These are phyloP conservation scores for Dynastes grantii DNA, from an alignment of 2,888 invertebrate species.

Conservation along the genomic window DNA sequence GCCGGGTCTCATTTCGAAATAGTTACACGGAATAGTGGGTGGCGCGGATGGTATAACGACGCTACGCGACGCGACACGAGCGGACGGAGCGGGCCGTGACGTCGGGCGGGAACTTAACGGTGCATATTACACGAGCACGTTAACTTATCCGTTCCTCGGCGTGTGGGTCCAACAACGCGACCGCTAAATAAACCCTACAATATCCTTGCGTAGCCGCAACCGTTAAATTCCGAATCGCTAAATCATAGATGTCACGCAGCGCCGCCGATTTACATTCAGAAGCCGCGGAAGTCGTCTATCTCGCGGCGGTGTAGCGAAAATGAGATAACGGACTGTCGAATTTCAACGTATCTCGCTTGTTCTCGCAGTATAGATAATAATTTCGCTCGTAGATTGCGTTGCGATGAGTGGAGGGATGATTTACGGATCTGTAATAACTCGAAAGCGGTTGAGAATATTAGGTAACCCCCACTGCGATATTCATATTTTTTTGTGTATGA, in stretches of 20 bases:
- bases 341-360: background rate
- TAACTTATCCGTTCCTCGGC: slow-evolving; percentile 22
- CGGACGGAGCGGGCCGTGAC: no score
- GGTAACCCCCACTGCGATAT: no score
- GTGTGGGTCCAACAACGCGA: background rate
- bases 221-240: slow-evolving; percentile 31
- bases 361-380: slow-evolving; percentile 1
- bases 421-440: no score
- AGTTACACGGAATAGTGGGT: slow-evolving; percentile 13
- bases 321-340: slow-evolving; percentile 5
- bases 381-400: no score
- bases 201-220: slow-evolving; percentile 22
- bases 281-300: slow-evolving; percentile 16
- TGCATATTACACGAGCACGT: slow-evolving; percentile 24
- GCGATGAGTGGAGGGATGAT: no score
- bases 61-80: background rate
- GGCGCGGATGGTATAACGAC: background rate
- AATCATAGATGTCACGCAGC: slow-evolving; percentile 27
- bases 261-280: slow-evolving; percentile 23
- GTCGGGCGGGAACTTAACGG: background rate
- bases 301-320: background rate
- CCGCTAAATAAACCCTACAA: slow-evolving; percentile 23
- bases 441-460: no score
- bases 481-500: no score
- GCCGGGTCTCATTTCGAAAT: slow-evolving; percentile 38